Evolutionary conservation across 1,140 invertebrate genomes (phyloP).

Genomic region (Bacillus rossius): DNA sequence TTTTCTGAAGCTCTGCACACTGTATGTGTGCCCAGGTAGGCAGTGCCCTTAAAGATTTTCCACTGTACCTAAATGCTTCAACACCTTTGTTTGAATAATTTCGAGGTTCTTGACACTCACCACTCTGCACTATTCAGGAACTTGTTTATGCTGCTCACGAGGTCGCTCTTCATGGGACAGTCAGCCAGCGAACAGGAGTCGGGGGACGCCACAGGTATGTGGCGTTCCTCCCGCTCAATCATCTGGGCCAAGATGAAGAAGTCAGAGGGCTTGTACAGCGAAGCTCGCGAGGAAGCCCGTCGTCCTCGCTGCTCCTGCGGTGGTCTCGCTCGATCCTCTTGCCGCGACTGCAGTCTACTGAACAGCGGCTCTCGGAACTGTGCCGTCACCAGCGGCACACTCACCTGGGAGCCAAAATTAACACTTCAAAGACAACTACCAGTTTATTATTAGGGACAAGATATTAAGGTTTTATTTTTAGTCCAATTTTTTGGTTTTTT

Average conservation of each 20-base stretch:
- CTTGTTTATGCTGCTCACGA: background rate
- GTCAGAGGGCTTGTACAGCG: slow-evolving; percentile 48
- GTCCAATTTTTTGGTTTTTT: background rate
- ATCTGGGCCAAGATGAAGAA: slow-evolving; percentile 45
- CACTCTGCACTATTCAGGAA: background rate
- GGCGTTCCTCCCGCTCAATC: background rate
- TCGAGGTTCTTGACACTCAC: background rate
- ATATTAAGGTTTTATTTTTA: too few species aligned
- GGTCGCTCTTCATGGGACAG: background rate
- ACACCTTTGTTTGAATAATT: background rate
- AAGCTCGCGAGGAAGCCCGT: slow-evolving; percentile 9
- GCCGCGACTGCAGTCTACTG: background rate
- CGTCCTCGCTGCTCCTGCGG: slow-evolving; percentile 13
- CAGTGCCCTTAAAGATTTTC: too few species aligned
- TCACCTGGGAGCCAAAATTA: slow-evolving; percentile 37
- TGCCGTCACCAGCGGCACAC: slow-evolving; percentile 44
- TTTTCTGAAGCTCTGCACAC: too few species aligned
- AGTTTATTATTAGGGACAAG: too few species aligned
- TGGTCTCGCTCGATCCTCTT: slow-evolving; percentile 13
- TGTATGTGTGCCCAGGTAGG: too few species aligned
- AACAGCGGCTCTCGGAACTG: slow-evolving; percentile 39
- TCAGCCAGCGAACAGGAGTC: background rate
- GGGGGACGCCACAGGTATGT: background rate
- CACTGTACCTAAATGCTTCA: background rate
- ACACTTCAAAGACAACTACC: background rate